Evolutionary conservation across 2,113 vertebrate genomes (phyloP).

Genomic region (Excalfactoria chinensis): DNA sequence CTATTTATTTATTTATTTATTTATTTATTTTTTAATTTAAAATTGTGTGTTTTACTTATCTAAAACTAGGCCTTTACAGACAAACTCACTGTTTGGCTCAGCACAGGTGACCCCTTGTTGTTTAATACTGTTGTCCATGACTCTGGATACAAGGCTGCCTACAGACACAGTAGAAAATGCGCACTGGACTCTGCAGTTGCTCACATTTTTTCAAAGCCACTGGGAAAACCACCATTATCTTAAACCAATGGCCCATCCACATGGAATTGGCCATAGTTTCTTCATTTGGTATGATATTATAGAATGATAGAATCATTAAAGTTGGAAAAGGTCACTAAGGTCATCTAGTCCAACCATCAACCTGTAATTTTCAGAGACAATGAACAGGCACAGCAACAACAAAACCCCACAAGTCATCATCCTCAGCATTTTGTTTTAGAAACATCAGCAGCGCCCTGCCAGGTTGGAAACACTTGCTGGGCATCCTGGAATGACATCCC

Average conservation of each 20-base stretch:
- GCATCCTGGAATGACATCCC: not conserved
- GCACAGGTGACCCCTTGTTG: not conserved
- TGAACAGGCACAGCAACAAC: not conserved
- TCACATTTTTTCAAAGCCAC: not conserved
- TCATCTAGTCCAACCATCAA: too few relatives aligned
- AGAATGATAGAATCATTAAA: too few relatives aligned
- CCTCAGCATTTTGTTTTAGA: not conserved
- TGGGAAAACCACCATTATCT: not conserved
- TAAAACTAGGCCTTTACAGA: not conserved
- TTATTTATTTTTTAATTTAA: not conserved
- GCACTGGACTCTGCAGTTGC: not conserved
- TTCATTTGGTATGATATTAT: not conserved
- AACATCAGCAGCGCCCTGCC: not conserved
- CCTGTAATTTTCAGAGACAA: not conserved
- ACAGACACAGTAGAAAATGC: fast-evolving
- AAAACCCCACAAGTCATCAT: not conserved
- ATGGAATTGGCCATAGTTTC: not conserved
- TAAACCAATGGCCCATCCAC: not conserved
- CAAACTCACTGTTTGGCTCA: not conserved
- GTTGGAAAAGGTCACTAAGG: too few relatives aligned
- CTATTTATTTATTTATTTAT: not conserved
- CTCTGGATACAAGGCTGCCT: not conserved
- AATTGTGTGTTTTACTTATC: not conserved
- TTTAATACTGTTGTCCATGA: not conserved
- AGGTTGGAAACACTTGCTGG: not conserved